Evolutionary conservation across 2,888 invertebrate species (phyloP).

Genomic region (Cerastoderma edule): DNA sequence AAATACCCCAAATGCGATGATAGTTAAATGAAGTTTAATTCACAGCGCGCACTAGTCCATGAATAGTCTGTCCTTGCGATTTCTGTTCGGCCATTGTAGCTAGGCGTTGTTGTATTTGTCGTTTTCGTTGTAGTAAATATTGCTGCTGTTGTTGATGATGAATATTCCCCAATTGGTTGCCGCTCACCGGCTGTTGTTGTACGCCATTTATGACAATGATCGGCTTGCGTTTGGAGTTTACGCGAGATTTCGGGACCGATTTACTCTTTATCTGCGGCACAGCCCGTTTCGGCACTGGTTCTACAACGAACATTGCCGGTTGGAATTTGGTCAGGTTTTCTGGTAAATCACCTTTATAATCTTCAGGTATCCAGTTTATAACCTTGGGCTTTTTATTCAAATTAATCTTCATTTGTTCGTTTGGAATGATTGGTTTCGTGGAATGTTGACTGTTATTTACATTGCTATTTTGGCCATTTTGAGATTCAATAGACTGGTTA

Average conservation of each 20-base stretch:
- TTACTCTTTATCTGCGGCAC: background rate
- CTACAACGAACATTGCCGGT: background rate
- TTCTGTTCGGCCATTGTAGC: background rate
- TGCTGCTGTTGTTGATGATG: background rate
- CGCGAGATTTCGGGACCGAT: background rate
- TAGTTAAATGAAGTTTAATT: too few relatives aligned
- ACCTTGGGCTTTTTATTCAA: conserved; percentile 7
- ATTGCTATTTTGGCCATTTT: too few relatives aligned
- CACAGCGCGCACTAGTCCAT: background rate
- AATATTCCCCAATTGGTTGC: background rate
- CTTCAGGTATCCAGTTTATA: conserved; percentile 50
- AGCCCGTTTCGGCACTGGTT: background rate
- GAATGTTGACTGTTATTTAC: too few relatives aligned
- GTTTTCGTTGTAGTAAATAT: background rate
- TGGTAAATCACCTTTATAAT: conserved; percentile 40
- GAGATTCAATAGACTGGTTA: too few relatives aligned
- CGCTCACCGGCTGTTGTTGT: too few relatives aligned
- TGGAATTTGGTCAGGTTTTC: conserved; percentile 29
- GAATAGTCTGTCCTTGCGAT: background rate
- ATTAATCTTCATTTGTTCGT: too few relatives aligned
- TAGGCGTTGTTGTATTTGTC: background rate
- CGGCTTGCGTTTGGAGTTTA: background rate
- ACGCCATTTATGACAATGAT: background rate
- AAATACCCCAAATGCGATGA: too few relatives aligned
- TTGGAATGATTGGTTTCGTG: too few relatives aligned